Percentiles rank a stretch among this genome's conserved stretches.
Conservation (phyloP, 2,797 vertebrate species). For the Amazona ochrocephala region DNA sequence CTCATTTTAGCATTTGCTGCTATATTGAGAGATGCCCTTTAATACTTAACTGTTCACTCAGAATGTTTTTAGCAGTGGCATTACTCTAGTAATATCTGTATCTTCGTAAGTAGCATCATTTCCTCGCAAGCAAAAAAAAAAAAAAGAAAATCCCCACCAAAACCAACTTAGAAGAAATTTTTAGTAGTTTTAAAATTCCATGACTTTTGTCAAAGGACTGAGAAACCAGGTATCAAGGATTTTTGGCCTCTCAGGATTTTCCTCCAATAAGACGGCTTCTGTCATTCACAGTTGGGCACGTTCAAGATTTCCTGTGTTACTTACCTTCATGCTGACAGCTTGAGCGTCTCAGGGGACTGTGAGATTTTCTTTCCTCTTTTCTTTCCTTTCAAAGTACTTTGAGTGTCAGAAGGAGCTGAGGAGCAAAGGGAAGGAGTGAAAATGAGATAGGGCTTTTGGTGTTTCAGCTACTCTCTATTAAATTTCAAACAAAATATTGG, state of each 20-base stretch:
- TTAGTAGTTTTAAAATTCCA: slow-evolving; percentile 67
- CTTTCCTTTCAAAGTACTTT: slow-evolving; percentile 66
- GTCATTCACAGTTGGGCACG: slow-evolving; percentile 75
- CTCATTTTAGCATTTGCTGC: neutral
- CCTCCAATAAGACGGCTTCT: slow-evolving; percentile 75
- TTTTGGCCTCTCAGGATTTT: slow-evolving; percentile 75
- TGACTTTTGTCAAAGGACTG: slow-evolving; percentile 71
- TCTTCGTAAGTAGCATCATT: slow-evolving; percentile 6
- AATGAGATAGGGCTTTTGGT: slow-evolving; percentile 31
- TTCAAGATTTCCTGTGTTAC: slow-evolving; percentile 76
- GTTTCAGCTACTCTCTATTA: slow-evolving; percentile 58
- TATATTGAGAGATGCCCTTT: neutral
- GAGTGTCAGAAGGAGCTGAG: slow-evolving; percentile 60
- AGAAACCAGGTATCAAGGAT: slow-evolving; percentile 71
- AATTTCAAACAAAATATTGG: slow-evolving; percentile 73
- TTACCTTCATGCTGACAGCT: slow-evolving; percentile 77
- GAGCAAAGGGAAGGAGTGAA: slow-evolving; percentile 49
- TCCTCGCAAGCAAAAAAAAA: slow-evolving; percentile 19
- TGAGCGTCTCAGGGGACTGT: slow-evolving; percentile 64
- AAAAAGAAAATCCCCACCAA: neutral
- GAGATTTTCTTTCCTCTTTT: slow-evolving; percentile 64
- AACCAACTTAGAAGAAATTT: slow-evolving; percentile 58
- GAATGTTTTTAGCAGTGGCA: slow-evolving; percentile 30
- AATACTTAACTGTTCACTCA: slow-evolving; percentile 26
- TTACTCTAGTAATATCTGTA: neutral